phyloP scores from a whole-genome alignment of 2,113 vertebrate genomes.

The Prochilodus magdalenae region DNA sequence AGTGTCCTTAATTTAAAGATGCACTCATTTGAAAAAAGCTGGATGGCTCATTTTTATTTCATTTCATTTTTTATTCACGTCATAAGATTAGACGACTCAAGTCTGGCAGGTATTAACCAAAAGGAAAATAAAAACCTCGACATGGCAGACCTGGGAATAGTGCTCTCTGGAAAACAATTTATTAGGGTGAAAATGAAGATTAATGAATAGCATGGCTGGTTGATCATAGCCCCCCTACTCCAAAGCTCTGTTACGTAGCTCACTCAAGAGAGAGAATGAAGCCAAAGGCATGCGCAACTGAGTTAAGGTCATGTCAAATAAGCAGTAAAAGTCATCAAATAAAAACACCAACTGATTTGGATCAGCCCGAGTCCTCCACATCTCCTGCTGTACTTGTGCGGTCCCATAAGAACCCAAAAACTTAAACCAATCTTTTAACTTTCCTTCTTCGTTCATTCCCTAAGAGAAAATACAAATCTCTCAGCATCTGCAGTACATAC shows the following conservation, averaged over 20 bases:
- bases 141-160: slow-evolving; percentile 18
- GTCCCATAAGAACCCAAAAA: slow-evolving; percentile 24
- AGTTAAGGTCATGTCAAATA: slow-evolving; percentile 25
- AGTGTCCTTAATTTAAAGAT: slow-evolving; percentile 52
- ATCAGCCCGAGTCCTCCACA: background rate
- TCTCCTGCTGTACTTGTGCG: slow-evolving; percentile 22
- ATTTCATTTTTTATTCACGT: slow-evolving; percentile 46
- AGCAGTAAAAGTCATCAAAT: slow-evolving; percentile 25
- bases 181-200: slow-evolving; percentile 51
- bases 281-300: background rate
- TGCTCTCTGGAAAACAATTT: slow-evolving; percentile 17
- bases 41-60: slow-evolving; percentile 31
- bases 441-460: slow-evolving; percentile 38
- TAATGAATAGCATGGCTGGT: slow-evolving; percentile 37
- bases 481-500: slow-evolving; percentile 32
- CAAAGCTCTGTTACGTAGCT: slow-evolving; percentile 2
- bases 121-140: slow-evolving; percentile 4
- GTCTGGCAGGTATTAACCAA: slow-evolving; percentile 35
- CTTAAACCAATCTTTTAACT: slow-evolving; percentile 29
- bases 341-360: slow-evolving; percentile 10
- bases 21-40: slow-evolving; percentile 29
- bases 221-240: background rate
- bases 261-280: background rate
- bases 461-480: slow-evolving; percentile 31
- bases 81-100: slow-evolving; percentile 29